phyloP scores from a whole-genome alignment of 2,888 invertebrate genomes.

The Mythimna loreyi region DNA sequence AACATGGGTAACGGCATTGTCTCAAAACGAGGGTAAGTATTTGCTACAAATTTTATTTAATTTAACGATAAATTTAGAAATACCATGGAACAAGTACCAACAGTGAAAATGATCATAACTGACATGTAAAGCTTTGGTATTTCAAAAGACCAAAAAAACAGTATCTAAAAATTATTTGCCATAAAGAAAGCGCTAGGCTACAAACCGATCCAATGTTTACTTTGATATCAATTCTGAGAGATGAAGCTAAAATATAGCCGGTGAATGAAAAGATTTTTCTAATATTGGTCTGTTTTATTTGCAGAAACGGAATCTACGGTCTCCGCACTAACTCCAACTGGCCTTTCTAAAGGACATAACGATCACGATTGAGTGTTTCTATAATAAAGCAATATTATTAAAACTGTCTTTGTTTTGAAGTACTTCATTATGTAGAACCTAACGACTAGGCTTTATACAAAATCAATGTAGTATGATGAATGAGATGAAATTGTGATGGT shows the following conservation, averaged over 20 bases:
- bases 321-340: conserved; percentile 26
- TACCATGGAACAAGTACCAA: no score
- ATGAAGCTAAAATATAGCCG: neutral
- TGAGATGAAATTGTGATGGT: no score
- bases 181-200: no score
- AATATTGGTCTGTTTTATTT: conserved; percentile 11
- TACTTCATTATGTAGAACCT: neutral
- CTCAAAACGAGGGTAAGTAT: conserved; percentile 36
- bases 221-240: neutral
- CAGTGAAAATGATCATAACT: neutral
- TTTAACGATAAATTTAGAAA: neutral
- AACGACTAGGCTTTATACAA: neutral
- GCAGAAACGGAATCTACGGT: conserved; percentile 46
- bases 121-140: neutral
- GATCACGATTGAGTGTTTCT: conserved; percentile 1
- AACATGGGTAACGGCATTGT: conserved; percentile 37
- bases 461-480: neutral
- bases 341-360: conserved; percentile 35
- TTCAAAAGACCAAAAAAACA: neutral
- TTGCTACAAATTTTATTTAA: neutral
- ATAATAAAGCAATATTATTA: conserved; percentile 35
- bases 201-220: no score
- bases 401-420: conserved; percentile 12
- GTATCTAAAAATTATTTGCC: no score
- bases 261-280: neutral